Base-by-base conservation (phyloP, 64 coral and sea anemone species). In the Pocillopora damicornis region DNA sequence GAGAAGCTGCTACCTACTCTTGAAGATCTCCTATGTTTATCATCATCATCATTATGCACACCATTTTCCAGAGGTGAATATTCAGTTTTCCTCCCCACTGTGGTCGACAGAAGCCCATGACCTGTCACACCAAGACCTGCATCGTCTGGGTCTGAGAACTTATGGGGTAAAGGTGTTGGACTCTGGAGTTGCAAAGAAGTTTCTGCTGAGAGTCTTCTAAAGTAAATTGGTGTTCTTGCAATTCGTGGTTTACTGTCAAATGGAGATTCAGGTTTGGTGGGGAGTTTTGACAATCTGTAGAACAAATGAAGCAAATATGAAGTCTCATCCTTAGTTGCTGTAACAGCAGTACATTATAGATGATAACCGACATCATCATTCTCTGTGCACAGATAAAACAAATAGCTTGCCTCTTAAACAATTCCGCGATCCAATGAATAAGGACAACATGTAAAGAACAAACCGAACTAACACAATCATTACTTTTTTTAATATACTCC, bases 241-340 rank as follows among this genome's bases (percentile, higher is more conserved):
- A 99, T 95, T 5, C 96, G 93, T 58, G 96, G 96, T 71, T 86
- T 89, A n/a, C 84, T 83, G 74, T 91, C 89, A 81, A 99, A 99
- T 18, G 96, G 96, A 42, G 93, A 95, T 64, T 36, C 88, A 69
- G 81, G 64, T 37, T 84, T 84, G 20, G 63, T 16, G 25, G 81
- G 63, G 13, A 64, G 36, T 71, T 84, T 84, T 71, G 35, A 75
- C 59, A 76, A 45, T 69, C 91, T 89, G 58, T 26, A 74, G 30
- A 84, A 61, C n/a, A 75, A 63, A 58, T 51, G n/a, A 23, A 82
- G 59, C 37, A 22, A 25, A 20, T 80, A 61, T 30, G 30, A 30
- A 30, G 30, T 16, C 38, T 80, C 42, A 79, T 56, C 2, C 17
- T 30, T 30, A 30, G 30, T 30, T 30, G 30, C 30, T 30, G 30